Base-by-base conservation (phyloP, 1,140 invertebrate genomes). In the Habropoda laboriosa region DNA sequence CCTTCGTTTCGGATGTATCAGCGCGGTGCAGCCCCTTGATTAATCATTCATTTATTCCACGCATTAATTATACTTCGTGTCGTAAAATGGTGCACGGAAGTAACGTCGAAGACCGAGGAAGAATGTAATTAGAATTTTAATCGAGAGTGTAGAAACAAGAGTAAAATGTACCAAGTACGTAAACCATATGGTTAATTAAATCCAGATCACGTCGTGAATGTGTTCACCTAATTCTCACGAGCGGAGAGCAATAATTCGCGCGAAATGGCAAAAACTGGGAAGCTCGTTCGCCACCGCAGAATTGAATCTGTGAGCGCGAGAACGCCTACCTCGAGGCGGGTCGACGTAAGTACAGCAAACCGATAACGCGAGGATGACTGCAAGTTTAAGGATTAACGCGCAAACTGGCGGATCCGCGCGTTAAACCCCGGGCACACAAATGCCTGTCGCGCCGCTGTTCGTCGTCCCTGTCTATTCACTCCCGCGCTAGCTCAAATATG, bases 361-460 rank as follows among this genome's bases (percentile, higher is more conserved):
- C 27, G 40, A 18, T 58, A 40, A 32, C 53, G 30, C 12, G 38
- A 13, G 10, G 55, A 27, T 18, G 32, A 16, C 32, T 24, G 27
- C 47, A 24, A 57, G 51, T 70, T 35, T 58, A 72, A 58, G 55
- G 55, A 72, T 72, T 72, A 72, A 60, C 42, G 42, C 55, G 38
- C 40, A 16, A 60, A 47, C 55, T 40, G 70, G 2, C 8, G 40
- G 42, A 72, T 47, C 49, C 47, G 12, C 45, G 64, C 42, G 61
- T 64, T 42, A 27, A 70, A 42, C 13, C 67, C 8, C 35, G 38
- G 27, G 55, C 55, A 24, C 32, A 38, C n/a, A 40, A 18, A 13
- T 0, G 2, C 49, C 12, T n/a, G n/a, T n/a, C 63, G 21, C 42
- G 18, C 38, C 35, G n/a, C n/a, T n/a, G n/a, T n/a, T 3, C 13